phyloP scores from a whole-genome alignment of 2,113 vertebrate genomes.

The Leptocoma aspasia region DNA sequence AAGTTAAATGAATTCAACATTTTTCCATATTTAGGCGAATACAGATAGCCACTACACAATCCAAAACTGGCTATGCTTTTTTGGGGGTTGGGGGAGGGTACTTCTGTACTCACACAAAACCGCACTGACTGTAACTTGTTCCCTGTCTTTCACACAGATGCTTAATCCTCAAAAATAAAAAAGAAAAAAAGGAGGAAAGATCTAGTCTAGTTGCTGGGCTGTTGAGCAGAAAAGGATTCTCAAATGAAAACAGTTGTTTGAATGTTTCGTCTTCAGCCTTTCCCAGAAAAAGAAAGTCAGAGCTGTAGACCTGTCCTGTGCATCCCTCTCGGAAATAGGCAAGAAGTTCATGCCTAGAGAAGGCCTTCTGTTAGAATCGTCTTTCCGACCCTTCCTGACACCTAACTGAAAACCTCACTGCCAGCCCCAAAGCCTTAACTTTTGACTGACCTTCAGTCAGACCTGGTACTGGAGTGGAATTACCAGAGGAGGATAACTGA shows the following conservation, averaged over 20 bases:
- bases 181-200: not conserved
- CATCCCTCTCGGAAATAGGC: not conserved
- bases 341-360: not conserved
- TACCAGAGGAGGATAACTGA: not conserved
- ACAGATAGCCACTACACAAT: not conserved
- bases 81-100: not conserved
- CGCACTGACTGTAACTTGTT: not conserved
- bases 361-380: not conserved
- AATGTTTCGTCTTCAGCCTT: not conserved
- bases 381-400: rapidly evolving
- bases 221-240: not conserved
- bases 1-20: not conserved
- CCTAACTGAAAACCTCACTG: not conserved
- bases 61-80: not conserved
- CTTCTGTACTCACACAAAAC: not conserved
- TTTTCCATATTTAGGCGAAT: not conserved
- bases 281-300: not conserved
- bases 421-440: not conserved
- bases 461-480: not conserved
- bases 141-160: not conserved
- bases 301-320: not conserved
- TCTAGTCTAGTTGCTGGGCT: not conserved
- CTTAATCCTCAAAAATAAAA: no score
- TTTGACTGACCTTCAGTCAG: not conserved
- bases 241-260: not conserved